Evolutionary conservation across 1,140 invertebrate genomes (phyloP), one percentile per base, ranked within the genome.

Genomic region (Matsumurasca onukii): DNA sequence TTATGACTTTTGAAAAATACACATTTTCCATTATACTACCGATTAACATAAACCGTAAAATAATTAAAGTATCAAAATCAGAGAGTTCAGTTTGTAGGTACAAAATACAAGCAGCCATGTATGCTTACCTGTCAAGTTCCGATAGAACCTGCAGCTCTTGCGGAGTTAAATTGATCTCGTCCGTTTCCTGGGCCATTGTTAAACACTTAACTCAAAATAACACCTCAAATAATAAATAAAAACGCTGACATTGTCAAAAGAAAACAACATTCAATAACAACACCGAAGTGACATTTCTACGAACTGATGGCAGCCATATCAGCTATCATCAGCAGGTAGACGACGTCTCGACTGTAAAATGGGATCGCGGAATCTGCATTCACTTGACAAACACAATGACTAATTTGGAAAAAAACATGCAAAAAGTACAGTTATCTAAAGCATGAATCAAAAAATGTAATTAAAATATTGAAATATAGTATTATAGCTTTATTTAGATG

Each of bases 121-220:
- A 9, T 68, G 71, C 72, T 78, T 83, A 92, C 91, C 91, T 93
- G 83, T 93, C 91, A 78, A 92, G 84, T 76, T 92, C 91, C n/a
- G 91, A 91, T 70, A 93, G 82, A 74, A 90, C 86, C 81, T 92
- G 90, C 70, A 93, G 79, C 80, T 93, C 91, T 77, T 89, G 88
- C 59, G 86, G 86, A 75, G 89, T 88, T 69, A 85, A 75, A 75
- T 84, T 84, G 67, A 85, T 84, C 69, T 84, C 83, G 73, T 82
- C 79, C 31, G 77, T 82, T 70, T 83, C 82, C 70, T 82, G 81
- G 68, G 81, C 79, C 82, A 83, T 83, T 75, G 62, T 71, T 67
- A 39, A 55, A 34, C 31, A 48, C 31, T 27, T 9, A 57, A 61
- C 3, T 25, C 57, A 61, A 22, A 1, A 57, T 2, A 31, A 3